Percentiles rank a stretch among this genome's conserved stretches.
Conservation (phyloP, 2,797 vertebrate species). For the Cryptoprocta ferox region DNA sequence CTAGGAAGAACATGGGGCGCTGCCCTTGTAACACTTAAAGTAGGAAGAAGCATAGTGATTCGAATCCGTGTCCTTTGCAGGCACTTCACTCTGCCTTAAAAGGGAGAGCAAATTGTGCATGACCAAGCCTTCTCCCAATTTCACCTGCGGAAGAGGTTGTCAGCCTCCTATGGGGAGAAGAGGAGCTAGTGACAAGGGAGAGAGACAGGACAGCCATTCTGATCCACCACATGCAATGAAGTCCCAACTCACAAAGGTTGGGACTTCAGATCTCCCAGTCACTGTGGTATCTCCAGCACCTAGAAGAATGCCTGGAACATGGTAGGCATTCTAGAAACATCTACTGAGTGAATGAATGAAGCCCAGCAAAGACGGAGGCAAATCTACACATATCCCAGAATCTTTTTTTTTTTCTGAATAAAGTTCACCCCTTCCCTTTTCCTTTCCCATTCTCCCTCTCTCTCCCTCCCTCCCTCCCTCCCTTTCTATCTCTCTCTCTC, state of each 20-base stretch:
- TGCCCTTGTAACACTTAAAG: neutral
- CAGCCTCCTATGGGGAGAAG: neutral
- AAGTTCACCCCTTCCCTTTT: neutral
- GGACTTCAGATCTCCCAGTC: neutral
- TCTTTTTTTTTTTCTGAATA: neutral
- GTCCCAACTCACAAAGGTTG: neutral
- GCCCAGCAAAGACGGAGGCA: neutral
- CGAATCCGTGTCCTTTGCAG: neutral
- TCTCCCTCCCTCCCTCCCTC: neutral
- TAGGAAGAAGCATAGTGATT: neutral
- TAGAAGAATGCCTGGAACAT: neutral
- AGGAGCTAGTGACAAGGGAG: neutral
- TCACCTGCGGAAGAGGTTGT: neutral
- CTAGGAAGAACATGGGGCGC: neutral
- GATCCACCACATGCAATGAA: neutral
- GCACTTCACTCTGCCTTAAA: neutral
- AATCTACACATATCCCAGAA: neutral
- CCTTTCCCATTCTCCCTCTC: neutral
- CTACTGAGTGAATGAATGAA: neutral
- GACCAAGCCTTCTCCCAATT: neutral
- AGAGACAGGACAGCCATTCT: neutral
- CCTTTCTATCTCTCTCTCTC: neutral
- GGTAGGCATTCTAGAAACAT: neutral
- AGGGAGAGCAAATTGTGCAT: neutral
- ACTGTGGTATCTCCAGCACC: neutral